Percentiles rank a stretch among this genome's conserved stretches.
Conservation (phyloP, 1,140 invertebrate genomes). For the Brachionus sp. region DNA sequence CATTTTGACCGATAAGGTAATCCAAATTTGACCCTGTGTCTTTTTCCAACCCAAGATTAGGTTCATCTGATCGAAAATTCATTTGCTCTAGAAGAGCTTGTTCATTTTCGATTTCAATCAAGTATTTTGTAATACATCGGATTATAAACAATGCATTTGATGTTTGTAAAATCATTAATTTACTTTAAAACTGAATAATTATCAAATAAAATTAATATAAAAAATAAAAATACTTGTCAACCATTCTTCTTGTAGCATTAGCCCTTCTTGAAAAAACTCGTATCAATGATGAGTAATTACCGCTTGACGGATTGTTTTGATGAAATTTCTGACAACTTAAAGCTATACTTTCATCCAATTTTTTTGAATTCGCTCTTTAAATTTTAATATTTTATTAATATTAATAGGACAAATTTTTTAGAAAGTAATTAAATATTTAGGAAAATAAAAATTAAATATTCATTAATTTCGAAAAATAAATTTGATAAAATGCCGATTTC, state of each 20-base stretch:
- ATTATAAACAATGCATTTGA: slow-evolving; percentile 89
- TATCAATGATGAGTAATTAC: slow-evolving; percentile 80
- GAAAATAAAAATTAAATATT: background rate
- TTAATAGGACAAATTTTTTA: background rate
- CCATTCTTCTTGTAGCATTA: slow-evolving; percentile 73
- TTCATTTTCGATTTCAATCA: slow-evolving; percentile 41
- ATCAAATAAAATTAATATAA: slow-evolving; percentile 44
- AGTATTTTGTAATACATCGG: slow-evolving; percentile 58
- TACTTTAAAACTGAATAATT: slow-evolving; percentile 64
- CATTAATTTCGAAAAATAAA: background rate
- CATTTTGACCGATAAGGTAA: background rate
- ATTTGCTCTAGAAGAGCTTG: slow-evolving; percentile 33
- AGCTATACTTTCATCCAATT: slow-evolving; percentile 72
- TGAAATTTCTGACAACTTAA: slow-evolving; percentile 58
- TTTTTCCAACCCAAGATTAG: background rate
- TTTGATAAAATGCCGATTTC: background rate
- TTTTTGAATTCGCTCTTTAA: slow-evolving; percentile 71
- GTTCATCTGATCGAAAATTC: background rate
- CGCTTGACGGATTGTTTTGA: slow-evolving; percentile 74
- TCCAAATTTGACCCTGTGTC: background rate
- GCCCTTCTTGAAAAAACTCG: slow-evolving; percentile 75
- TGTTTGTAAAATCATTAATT: slow-evolving; percentile 86
- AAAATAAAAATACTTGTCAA: slow-evolving; percentile 71
- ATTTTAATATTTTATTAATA: background rate
- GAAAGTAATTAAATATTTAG: background rate